These are phyloP conservation scores for Porites australiensis DNA, from an alignment of 64 coral and sea anemone species.

Conservation along the genomic window DNA sequence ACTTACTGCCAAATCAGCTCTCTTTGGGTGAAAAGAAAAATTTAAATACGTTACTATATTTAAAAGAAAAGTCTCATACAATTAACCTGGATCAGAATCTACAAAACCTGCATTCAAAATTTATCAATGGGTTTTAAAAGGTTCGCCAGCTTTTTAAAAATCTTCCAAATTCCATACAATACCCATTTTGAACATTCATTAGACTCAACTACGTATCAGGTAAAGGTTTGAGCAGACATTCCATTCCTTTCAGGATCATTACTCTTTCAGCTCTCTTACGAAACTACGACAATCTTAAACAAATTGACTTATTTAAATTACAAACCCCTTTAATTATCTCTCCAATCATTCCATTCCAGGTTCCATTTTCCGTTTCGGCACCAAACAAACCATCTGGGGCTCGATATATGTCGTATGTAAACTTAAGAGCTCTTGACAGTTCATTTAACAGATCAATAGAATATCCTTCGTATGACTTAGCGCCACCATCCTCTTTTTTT, in stretches of 20 bases:
- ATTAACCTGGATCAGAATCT: background rate
- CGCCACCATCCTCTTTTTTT: background rate
- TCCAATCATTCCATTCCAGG: background rate
- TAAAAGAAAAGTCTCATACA: background rate
- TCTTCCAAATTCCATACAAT: too few relatives aligned
- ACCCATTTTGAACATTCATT: background rate
- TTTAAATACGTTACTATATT: background rate
- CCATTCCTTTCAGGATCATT: background rate
- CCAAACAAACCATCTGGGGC: background rate
- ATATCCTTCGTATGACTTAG: background rate
- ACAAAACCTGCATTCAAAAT: too few relatives aligned
- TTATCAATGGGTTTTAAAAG: too few relatives aligned
- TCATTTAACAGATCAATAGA: background rate
- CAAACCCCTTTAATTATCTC: background rate
- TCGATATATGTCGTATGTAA: background rate
- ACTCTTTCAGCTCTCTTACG: background rate
- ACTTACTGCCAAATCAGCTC: slow-evolving; percentile 42
- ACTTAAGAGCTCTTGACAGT: background rate
- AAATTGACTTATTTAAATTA: too few relatives aligned
- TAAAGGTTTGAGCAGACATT: too few relatives aligned
- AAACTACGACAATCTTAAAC: too few relatives aligned
- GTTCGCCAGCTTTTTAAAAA: too few relatives aligned
- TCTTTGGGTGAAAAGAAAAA: slow-evolving; percentile 1
- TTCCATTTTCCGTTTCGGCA: background rate
- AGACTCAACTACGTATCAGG: too few relatives aligned